Conservation (phyloP, 2,888 invertebrate species). For the Tenthredo scrophulariae region DNA sequence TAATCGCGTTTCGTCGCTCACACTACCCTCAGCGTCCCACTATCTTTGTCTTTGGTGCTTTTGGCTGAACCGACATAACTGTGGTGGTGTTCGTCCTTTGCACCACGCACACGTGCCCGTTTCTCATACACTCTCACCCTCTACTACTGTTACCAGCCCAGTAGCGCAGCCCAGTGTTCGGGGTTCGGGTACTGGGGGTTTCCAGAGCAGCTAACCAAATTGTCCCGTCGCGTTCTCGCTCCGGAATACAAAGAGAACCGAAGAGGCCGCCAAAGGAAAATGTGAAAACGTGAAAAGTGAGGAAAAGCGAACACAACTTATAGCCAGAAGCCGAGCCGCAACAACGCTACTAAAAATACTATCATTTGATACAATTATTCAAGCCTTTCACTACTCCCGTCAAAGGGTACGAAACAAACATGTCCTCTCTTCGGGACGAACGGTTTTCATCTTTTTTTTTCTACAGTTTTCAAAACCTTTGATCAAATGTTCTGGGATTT, state of each 20-base stretch:
- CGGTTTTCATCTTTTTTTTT: too few relatives aligned
- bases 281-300: constrained; percentile 1
- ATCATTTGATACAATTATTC: not conserved
- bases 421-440: not conserved
- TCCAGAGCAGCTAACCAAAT: constrained; percentile 58
- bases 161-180: not conserved
- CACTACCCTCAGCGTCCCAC: not conserved
- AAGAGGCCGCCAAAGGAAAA: constrained; percentile 12
- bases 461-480: too few relatives aligned
- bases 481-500: not conserved
- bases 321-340: not conserved
- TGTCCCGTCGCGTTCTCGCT: constrained; percentile 53
- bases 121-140: not conserved
- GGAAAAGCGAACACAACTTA: not conserved
- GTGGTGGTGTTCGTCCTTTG: not conserved
- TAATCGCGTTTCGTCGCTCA: constrained; percentile 26
- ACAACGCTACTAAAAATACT: not conserved
- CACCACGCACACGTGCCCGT: not conserved
- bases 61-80: not conserved
- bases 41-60: not conserved
- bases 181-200: constrained; percentile 1
- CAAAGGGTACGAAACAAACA: not conserved
- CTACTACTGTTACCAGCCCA: constrained; percentile 12
- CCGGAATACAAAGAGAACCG: constrained; percentile 59
- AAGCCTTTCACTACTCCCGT: not conserved